A percentile compares a stretch with the other conserved stretches of the same genome.
These are phyloP conservation scores for Acrossocheilus fasciatus DNA, from an alignment of 2,797 vertebrate species.

Conservation along the genomic window DNA sequence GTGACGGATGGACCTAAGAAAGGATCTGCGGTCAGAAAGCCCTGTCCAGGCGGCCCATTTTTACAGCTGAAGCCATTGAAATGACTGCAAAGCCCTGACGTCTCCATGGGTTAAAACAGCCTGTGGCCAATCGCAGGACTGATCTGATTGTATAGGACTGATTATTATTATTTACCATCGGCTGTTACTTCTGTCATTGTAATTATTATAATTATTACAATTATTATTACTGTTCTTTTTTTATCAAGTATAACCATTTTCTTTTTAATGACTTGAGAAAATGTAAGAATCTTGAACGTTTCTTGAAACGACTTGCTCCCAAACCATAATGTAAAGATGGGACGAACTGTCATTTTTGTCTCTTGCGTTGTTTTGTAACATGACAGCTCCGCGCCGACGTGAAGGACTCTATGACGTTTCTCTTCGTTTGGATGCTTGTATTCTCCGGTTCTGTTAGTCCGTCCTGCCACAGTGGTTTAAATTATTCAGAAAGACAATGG, in stretches of 20 bases:
- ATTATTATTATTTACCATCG: constrained; percentile 74
- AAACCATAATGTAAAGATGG: constrained; percentile 67
- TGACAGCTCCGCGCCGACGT: constrained; percentile 64
- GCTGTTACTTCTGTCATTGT: constrained; percentile 75
- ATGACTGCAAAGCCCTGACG: constrained; percentile 74
- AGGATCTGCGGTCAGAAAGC: constrained; percentile 52
- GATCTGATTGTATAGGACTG: constrained; percentile 84
- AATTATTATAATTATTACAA: constrained; percentile 78
- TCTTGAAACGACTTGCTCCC: constrained; percentile 74
- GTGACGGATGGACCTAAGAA: constrained; percentile 48
- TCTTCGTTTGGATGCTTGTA: constrained; percentile 73
- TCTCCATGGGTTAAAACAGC: constrained; percentile 80
- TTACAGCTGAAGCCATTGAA: constrained; percentile 77
- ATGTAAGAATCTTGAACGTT: constrained; percentile 74
- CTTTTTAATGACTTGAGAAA: constrained; percentile 79
- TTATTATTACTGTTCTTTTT: constrained; percentile 67
- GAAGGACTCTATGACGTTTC: constrained; percentile 72
- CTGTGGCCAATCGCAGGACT: constrained; percentile 69
- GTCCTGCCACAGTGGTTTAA: constrained; percentile 83
- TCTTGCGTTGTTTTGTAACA: constrained; percentile 75
- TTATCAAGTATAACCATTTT: constrained; percentile 78
- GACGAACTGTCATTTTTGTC: constrained; percentile 79
- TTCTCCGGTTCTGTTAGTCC: constrained; percentile 80
- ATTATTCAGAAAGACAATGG: constrained; percentile 88
- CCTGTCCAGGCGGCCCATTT: constrained; percentile 71